A percentile compares a stretch with the other conserved stretches of the same genome.
These are phyloP conservation scores for Pachypanchax playfairii DNA, from an alignment of 2,113 vertebrate species.

Conservation along the genomic window DNA sequence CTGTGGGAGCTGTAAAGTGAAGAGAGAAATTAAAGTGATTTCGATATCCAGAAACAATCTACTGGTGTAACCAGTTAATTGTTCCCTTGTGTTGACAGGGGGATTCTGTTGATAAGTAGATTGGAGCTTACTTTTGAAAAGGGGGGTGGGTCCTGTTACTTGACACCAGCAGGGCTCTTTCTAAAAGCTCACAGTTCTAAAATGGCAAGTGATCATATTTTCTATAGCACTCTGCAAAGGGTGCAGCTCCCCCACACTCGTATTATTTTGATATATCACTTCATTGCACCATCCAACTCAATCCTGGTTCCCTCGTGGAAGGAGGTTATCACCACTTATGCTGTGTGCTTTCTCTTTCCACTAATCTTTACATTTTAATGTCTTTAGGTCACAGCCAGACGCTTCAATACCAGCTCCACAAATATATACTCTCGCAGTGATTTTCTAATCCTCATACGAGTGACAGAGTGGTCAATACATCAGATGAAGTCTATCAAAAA, in stretches of 20 bases:
- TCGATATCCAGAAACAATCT: no score
- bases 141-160: no score
- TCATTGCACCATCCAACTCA: neutral
- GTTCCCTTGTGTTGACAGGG: no score
- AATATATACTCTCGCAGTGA: neutral
- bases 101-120: no score
- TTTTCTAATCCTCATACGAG: neutral
- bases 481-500: slow-evolving; percentile 22
- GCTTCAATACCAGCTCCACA: neutral
- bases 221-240: neutral
- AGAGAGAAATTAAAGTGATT: no score
- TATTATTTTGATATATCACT: neutral
- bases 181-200: no score
- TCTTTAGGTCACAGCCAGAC: neutral
- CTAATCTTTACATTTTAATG: slow-evolving; percentile 14
- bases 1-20: no score
- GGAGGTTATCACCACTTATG: neutral
- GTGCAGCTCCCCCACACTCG: neutral
- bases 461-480: slow-evolving; percentile 9
- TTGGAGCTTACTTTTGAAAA: no score
- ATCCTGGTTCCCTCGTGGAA: neutral
- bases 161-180: no score
- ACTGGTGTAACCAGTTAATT: no score
- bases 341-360: neutral
- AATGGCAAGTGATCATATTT: neutral